Evolutionary conservation across 2,797 vertebrate species (phyloP).

Genomic region (Botia kubotai): DNA sequence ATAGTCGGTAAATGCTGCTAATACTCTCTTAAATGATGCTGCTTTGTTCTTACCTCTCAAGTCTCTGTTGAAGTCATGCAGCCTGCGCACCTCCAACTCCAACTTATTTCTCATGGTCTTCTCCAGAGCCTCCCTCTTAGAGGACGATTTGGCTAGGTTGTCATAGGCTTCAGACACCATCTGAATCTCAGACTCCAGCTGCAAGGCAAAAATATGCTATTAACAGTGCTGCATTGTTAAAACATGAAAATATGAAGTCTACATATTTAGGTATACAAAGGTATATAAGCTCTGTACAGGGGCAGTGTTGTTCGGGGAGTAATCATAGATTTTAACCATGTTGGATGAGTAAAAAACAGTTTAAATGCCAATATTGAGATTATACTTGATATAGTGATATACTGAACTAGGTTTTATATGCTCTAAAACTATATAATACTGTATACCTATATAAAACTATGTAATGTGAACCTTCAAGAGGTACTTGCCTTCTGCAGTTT

Average conservation of each 20-base stretch:
- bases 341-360: too few species aligned
- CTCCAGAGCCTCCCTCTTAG: slow-evolving; percentile 92
- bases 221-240: neutral
- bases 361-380: neutral
- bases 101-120: slow-evolving; percentile 99
- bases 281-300: neutral
- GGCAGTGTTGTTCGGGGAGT: neutral
- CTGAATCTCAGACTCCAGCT: slow-evolving; percentile 98
- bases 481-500: slow-evolving; percentile 90
- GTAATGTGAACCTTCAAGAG: neutral
- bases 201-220: slow-evolving; percentile 19
- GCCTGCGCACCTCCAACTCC: slow-evolving; percentile 93
- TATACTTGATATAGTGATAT: neutral
- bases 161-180: slow-evolving; percentile 96
- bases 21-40: neutral
- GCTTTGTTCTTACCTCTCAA: slow-evolving; percentile 85
- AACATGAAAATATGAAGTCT: neutral
- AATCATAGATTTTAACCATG: neutral
- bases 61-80: slow-evolving; percentile 98
- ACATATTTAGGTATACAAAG: too few species aligned
- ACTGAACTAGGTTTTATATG: neutral
- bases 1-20: neutral
- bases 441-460: too few species aligned
- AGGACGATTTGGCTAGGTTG: slow-evolving; percentile 94
- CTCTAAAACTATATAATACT: neutral